These are phyloP conservation scores for Asobara japonica DNA, from an alignment of 1,140 invertebrate species.

Conservation along the genomic window DNA sequence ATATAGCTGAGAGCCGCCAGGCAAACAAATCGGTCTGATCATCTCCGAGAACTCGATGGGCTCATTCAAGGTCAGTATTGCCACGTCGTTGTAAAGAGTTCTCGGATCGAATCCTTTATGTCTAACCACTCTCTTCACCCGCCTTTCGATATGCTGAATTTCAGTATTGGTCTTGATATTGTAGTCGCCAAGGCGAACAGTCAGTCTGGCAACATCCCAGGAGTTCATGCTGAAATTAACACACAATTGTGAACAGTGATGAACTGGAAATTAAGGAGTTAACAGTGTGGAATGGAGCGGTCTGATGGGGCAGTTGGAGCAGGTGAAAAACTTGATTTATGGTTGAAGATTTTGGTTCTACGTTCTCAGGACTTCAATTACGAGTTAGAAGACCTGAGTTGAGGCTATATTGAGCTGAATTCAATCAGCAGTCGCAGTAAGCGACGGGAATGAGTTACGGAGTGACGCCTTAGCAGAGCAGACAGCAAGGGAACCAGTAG, in stretches of 20 bases:
- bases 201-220: conserved; percentile 84
- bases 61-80: conserved; percentile 82
- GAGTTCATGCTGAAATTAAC: conserved; percentile 83
- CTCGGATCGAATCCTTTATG: conserved; percentile 85
- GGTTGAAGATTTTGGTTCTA: too few species aligned
- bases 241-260: not conserved
- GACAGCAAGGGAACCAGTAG: too few species aligned
- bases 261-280: not conserved
- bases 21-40: conserved; percentile 86
- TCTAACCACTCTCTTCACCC: conserved; percentile 82
- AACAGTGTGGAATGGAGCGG: not conserved
- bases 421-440: too few species aligned
- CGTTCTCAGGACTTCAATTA: too few species aligned
- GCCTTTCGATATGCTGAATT: conserved; percentile 78
- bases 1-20: conserved; percentile 71
- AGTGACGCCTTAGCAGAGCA: too few species aligned
- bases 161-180: conserved; percentile 80
- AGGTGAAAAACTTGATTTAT: too few species aligned
- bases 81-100: conserved; percentile 88
- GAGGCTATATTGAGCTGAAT: too few species aligned
- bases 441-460: too few species aligned
- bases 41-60: conserved; percentile 79
- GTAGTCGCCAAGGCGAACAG: conserved; percentile 83
- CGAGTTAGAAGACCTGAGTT: too few species aligned
- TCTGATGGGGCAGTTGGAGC: too few species aligned